Evolutionary conservation across 2,797 vertebrate species (phyloP).

Genomic region (Simalia tracyae): DNA sequence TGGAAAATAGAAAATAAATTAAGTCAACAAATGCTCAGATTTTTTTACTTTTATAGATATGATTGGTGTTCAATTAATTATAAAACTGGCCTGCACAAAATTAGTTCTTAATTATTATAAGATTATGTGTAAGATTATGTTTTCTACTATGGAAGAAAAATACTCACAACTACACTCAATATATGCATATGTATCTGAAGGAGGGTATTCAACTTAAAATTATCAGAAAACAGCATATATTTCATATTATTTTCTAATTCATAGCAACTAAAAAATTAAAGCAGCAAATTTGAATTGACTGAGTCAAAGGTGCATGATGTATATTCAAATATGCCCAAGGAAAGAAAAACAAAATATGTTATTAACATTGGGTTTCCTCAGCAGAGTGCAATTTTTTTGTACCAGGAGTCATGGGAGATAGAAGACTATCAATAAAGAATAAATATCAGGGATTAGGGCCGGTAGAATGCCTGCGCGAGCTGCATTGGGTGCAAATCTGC

Average conservation of each 20-base stretch:
- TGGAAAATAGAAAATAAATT: neutral
- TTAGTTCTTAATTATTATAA: constrained; percentile 6
- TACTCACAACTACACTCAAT: neutral
- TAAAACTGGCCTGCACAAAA: neutral
- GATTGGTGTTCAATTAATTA: neutral
- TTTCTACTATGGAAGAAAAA: neutral
- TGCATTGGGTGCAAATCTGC: too few relatives aligned
- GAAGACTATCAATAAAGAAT: neutral
- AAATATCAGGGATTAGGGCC: neutral
- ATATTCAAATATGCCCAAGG: neutral
- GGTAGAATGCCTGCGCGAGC: too few relatives aligned
- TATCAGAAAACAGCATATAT: neutral
- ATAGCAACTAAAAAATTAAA: neutral
- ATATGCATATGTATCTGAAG: neutral
- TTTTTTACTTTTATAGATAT: neutral
- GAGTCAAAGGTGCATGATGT: neutral
- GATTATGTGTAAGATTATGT: neutral
- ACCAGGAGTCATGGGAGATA: neutral
- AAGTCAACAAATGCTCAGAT: neutral
- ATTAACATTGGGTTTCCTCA: neutral
- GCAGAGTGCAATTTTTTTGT: neutral
- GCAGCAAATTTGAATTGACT: neutral
- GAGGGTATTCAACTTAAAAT: neutral
- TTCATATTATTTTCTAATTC: neutral
- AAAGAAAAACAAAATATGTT: neutral